A percentile compares a stretch with the other conserved stretches of the same genome.
Evolutionary conservation across 2,888 invertebrate species (phyloP).

Genomic region (Eupelmus urozonus): DNA sequence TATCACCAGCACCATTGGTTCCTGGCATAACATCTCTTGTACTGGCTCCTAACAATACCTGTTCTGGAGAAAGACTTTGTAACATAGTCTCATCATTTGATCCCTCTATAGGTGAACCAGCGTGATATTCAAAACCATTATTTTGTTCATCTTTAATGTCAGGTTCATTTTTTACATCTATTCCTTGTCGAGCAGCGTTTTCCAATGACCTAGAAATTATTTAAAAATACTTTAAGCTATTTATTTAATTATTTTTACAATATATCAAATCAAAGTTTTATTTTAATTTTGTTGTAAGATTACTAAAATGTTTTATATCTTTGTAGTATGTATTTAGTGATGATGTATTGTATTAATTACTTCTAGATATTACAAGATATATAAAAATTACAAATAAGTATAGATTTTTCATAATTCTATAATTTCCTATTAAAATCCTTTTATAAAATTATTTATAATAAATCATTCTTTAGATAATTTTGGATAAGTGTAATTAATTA

Average conservation of each 20-base stretch:
- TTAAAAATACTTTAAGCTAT: too few relatives aligned
- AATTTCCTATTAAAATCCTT: not conserved
- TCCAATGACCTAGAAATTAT: conserved; percentile 57
- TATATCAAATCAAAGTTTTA: too few relatives aligned
- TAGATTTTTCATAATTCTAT: not conserved
- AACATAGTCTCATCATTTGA: conserved; percentile 70
- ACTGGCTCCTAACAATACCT: conserved; percentile 65
- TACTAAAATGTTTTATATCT: too few relatives aligned
- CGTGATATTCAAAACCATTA: conserved; percentile 66
- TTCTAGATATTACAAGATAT: too few relatives aligned
- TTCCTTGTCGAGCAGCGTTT: conserved; percentile 59
- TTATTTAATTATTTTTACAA: too few relatives aligned
- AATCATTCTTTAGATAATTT: not conserved
- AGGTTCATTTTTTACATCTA: conserved; percentile 70
- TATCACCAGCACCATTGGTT: conserved; percentile 63
- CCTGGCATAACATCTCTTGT: conserved; percentile 30
- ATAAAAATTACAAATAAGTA: too few relatives aligned
- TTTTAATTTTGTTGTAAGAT: too few relatives aligned
- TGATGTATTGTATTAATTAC: too few relatives aligned
- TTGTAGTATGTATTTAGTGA: too few relatives aligned
- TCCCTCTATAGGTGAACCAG: conserved; percentile 38
- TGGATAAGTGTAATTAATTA: not conserved
- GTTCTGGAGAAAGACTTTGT: conserved; percentile 70
- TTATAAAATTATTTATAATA: not conserved
- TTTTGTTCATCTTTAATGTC: conserved; percentile 69